phyloP scores from a whole-genome alignment of 2,113 vertebrate species.

The Pipra filicauda region DNA sequence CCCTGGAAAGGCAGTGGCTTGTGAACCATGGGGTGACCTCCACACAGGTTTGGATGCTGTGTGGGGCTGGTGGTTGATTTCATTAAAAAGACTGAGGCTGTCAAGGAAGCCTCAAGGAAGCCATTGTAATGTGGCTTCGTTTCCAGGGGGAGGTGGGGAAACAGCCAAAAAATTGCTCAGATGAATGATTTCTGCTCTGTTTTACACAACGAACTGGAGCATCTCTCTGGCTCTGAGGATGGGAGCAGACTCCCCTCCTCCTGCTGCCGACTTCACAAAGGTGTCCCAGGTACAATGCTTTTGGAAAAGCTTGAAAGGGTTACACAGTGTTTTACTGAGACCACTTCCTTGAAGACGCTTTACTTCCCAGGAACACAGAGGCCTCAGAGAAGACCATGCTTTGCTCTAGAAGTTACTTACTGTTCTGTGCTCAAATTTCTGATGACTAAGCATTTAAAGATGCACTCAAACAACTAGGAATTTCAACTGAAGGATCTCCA shows the following conservation, averaged over 20 bases:
- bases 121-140: rapidly evolving
- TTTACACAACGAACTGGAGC: not conserved
- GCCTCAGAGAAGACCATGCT: not conserved
- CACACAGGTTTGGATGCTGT: not conserved
- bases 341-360: not conserved
- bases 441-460: not conserved
- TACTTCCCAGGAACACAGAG: not conserved
- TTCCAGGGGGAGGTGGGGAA: not conserved
- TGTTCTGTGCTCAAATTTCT: not conserved
- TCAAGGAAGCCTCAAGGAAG: not conserved
- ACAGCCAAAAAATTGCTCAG: not conserved
- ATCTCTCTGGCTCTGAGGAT: not conserved
- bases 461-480: not conserved
- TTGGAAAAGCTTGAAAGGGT: not conserved
- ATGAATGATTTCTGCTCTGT: not conserved
- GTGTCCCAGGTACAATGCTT: not conserved
- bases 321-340: not conserved
- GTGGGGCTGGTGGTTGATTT: not conserved
- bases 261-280: not conserved
- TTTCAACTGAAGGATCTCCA: not conserved
- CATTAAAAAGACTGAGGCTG: not conserved
- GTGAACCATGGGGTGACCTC: rapidly evolving
- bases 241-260: not conserved
- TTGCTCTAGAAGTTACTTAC: not conserved
- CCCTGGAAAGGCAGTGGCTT: not conserved